A percentile compares a stretch with the other conserved stretches of the same genome.
Conservation (phyloP, 2,888 invertebrate species). For the Beris chalybata region DNA sequence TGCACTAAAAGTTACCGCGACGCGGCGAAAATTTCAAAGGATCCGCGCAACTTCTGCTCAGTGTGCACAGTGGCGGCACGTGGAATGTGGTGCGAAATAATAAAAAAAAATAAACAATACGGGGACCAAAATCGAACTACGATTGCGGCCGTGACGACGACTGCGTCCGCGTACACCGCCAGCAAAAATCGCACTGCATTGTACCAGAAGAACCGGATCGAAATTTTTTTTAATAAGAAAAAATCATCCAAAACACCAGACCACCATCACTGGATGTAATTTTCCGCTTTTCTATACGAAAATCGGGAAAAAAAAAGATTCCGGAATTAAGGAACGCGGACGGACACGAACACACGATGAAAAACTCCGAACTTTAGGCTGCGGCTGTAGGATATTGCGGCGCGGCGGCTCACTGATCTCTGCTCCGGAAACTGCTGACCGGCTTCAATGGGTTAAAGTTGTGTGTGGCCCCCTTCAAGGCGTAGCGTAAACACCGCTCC, state of each 20-base stretch:
- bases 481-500: too few relatives aligned
- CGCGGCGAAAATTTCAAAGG: constrained; percentile 3
- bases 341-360: too few relatives aligned
- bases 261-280: background rate
- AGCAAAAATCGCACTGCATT: constrained; percentile 24
- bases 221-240: constrained; percentile 10
- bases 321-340: too few relatives aligned
- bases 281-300: too few relatives aligned
- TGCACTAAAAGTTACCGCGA: background rate
- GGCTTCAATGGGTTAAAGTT: too few relatives aligned
- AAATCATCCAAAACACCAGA: constrained; percentile 18
- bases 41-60: background rate
- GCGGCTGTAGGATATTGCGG: too few relatives aligned
- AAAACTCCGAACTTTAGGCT: too few relatives aligned
- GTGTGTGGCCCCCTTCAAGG: too few relatives aligned
- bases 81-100: constrained; percentile 20
- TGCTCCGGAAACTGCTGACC: too few relatives aligned
- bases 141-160: constrained; percentile 8
- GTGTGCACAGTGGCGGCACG: constrained; percentile 6
- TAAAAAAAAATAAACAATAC: constrained; percentile 3
- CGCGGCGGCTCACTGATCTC: too few relatives aligned
- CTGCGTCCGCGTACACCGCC: constrained; percentile 25
- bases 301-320: too few relatives aligned
- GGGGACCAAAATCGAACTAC: background rate
- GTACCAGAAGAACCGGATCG: constrained; percentile 25